Evolutionary conservation across 2,888 invertebrate genomes (phyloP).

Genomic region (Chymomyza procnemis): DNA sequence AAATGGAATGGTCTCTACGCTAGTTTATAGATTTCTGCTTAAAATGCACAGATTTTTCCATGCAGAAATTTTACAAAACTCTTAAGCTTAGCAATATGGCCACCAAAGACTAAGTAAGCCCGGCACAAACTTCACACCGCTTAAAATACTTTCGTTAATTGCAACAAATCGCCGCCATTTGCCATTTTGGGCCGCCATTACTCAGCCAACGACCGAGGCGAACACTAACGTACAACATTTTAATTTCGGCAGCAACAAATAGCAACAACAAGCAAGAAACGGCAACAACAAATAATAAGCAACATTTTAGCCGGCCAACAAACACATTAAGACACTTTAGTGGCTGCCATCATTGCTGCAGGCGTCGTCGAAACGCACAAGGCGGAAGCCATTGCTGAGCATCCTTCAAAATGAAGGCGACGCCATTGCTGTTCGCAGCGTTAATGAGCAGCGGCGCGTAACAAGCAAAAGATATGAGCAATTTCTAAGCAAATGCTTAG

Average conservation of each 20-base stretch:
- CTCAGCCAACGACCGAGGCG: conserved; percentile 28
- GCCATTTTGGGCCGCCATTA: conserved; percentile 52
- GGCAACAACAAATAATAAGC: conserved; percentile 1
- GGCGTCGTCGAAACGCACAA: conserved; percentile 17
- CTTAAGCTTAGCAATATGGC: too few species aligned
- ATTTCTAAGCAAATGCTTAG: conserved; percentile 32
- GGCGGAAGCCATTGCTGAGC: conserved; percentile 52
- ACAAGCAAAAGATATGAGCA: conserved; percentile 7
- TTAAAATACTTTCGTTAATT: conserved; percentile 53
- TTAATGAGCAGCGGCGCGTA: conserved; percentile 55
- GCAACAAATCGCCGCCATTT: conserved; percentile 67
- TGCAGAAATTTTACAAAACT: too few species aligned
- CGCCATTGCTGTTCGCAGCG: conserved; percentile 29
- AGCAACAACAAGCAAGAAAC: conserved; percentile 16
- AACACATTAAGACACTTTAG: conserved; percentile 38
- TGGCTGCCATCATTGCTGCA: conserved; percentile 12
- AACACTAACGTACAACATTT: conserved; percentile 32
- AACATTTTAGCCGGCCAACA: conserved; percentile 23
- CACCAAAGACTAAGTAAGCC: too few species aligned
- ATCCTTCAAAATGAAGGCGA: conserved; percentile 55
- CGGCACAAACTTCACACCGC: conserved; percentile 23
- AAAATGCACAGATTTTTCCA: too few species aligned
- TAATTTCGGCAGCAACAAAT: conserved; percentile 40
- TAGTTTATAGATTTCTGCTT: too few species aligned
- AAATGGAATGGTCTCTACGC: too few species aligned